Evolutionary conservation across 2,113 vertebrate species (phyloP).

Genomic region (Cygnus buccinator): DNA sequence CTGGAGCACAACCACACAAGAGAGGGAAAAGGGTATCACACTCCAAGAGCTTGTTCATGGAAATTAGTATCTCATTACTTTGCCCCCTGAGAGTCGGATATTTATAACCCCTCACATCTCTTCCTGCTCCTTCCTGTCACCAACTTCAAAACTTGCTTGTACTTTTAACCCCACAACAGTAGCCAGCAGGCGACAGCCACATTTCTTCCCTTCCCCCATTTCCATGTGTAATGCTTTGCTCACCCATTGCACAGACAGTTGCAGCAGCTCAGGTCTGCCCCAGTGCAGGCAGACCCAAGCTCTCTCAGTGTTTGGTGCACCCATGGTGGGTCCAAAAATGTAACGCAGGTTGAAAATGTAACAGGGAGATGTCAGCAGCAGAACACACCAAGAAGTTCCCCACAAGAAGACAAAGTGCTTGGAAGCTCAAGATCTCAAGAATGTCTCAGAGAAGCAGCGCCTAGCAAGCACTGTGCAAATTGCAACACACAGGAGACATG

Average conservation of each 20-base stretch:
- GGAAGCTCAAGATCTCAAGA: not conserved
- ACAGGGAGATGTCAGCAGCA: not conserved
- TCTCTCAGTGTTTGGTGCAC: fast-evolving
- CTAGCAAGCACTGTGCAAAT: not conserved
- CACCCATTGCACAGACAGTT: not conserved
- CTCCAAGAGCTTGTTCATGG: slow-evolving; percentile 43
- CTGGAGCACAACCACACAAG: slow-evolving; percentile 36
- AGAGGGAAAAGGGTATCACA: slow-evolving; percentile 44
- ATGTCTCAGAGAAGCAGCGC: fast-evolving
- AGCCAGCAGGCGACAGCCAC: not conserved
- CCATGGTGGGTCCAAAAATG: not conserved
- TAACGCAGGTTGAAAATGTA: not conserved
- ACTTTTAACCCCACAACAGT: not conserved
- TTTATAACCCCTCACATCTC: slow-evolving; percentile 52
- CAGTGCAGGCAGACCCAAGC: fast-evolving
- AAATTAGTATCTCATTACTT: slow-evolving; percentile 27
- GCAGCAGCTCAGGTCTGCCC: not conserved
- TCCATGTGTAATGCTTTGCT: not conserved
- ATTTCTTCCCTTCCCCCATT: not conserved
- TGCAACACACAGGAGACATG: not conserved
- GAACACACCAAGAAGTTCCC: not conserved
- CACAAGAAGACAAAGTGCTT: not conserved
- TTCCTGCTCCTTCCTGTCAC: slow-evolving; percentile 46
- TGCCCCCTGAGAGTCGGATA: slow-evolving; percentile 27
- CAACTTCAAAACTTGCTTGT: not conserved